Evolutionary conservation across 2,797 vertebrate genomes (phyloP), one percentile per base, ranked within the genome.

Genomic region (Anolis apletophallus): DNA sequence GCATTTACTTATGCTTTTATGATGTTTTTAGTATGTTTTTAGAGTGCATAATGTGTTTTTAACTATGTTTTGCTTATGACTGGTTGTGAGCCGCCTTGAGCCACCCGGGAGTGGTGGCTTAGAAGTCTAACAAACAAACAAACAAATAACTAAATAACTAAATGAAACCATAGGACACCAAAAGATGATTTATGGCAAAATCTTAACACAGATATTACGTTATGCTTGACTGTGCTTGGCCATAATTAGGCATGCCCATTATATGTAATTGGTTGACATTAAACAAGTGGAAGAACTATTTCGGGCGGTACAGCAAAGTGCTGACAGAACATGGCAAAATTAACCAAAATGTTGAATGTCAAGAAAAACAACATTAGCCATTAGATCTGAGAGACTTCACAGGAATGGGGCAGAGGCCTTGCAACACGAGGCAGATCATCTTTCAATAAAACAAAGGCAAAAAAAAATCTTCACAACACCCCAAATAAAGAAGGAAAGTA

Each of bases 211-310:
- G 67, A 1, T 46, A 59, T 12, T 89, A 21, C 61, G 88, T 54
- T 81, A 12, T 11, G 79, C 86, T 91, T 94, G 88, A 91, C 83
- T 90, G 91, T 76, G 82, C 40, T 40, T 88, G 87, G 46, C 72
- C 89, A 34, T 87, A 79, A n/a, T 57, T 75, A 26, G 77, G 81
- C 78, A 36, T 83, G 85, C 55, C 87, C 29, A 82, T 90, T 85
- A 17, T 75, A 84, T 84, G 85, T 82, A 76, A 85, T 78, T 81
- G 88, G 50, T 77, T 86, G 87, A 34, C 83, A 72, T 84, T 85
- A 82, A 87, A 68, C 19, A 67, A 84, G 86, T 89, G 88, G 75
- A 0, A 0, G 80, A 40, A 1, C 8, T 55, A 59, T 85, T 76
- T 75, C n/a, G 86, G 72, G 75, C 0, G 0, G 81, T 46, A 79